These are phyloP conservation scores for Herminia tarsipennalis DNA, from an alignment of 2,888 invertebrate genomes.

Conservation along the genomic window DNA sequence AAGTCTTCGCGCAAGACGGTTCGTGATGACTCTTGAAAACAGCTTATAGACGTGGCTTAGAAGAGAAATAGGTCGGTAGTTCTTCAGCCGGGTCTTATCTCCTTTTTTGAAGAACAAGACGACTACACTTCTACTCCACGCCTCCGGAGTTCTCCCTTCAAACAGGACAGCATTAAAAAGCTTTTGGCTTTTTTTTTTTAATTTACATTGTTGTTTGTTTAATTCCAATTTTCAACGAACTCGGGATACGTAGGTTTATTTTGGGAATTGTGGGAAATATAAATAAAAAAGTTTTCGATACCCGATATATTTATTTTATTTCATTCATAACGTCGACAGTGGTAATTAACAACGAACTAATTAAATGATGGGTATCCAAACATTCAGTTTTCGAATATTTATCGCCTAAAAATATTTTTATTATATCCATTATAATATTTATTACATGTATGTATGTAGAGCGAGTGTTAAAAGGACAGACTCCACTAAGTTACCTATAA, in stretches of 20 bases:
- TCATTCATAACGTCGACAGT: constrained; percentile 70
- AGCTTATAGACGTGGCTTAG: no score
- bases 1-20: no score
- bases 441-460: constrained; percentile 81
- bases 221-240: no score
- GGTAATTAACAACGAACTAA: constrained; percentile 74
- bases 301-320: constrained; percentile 72
- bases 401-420: constrained; percentile 59
- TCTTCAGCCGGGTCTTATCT: no score
- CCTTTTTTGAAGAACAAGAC: no score
- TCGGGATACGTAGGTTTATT: background rate
- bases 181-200: no score
- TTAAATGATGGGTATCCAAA: constrained; percentile 69
- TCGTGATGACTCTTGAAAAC: no score
- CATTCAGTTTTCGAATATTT: constrained; percentile 63
- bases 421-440: constrained; percentile 48
- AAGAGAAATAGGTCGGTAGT: no score
- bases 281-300: constrained; percentile 54
- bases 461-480: constrained; percentile 51
- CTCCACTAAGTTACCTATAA: constrained; percentile 47
- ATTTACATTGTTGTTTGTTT: no score
- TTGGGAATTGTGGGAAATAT: constrained; percentile 31
- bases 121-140: no score
- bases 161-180: no score
- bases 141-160: no score